phyloP scores from a whole-genome alignment of 2,888 invertebrate species.

The Agonopterix subpropinquella region DNA sequence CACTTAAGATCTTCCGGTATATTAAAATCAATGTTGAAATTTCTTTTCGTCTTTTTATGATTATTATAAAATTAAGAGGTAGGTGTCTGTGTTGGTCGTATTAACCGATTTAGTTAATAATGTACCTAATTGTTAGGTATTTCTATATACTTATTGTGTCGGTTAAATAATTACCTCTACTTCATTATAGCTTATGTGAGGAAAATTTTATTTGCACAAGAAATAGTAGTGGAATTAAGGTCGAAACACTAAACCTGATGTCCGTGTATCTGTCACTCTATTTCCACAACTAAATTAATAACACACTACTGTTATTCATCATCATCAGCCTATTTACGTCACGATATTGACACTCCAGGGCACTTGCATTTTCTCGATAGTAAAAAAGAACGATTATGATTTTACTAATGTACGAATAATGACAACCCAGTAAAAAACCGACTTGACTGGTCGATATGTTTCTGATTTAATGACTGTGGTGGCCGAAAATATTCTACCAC shows the following conservation, averaged over 20 bases:
- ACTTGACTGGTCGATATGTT: too few species aligned
- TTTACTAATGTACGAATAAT: too few species aligned
- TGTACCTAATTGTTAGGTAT: constrained; percentile 65
- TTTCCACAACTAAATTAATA: too few species aligned
- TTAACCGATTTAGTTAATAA: constrained; percentile 71
- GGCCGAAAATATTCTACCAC: too few species aligned
- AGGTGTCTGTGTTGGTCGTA: constrained; percentile 70
- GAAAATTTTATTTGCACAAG: constrained; percentile 67
- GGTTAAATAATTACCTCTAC: constrained; percentile 69
- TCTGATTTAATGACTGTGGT: too few species aligned
- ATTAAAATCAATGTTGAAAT: constrained; percentile 56
- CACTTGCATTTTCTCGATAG: too few species aligned
- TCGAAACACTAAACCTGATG: constrained; percentile 41
- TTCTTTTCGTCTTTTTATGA: constrained; percentile 70
- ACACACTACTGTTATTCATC: too few species aligned
- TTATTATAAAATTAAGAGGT: constrained; percentile 69
- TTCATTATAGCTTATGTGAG: constrained; percentile 69
- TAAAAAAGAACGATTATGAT: too few species aligned
- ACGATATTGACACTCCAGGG: too few species aligned
- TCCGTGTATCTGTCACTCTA: constrained; percentile 6
- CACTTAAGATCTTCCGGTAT: constrained; percentile 70
- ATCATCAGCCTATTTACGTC: too few species aligned
- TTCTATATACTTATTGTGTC: constrained; percentile 73
- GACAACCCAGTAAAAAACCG: too few species aligned
- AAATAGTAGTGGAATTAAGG: constrained; percentile 62